phyloP scores from a whole-genome alignment of 1,140 invertebrate genomes.

The Tetraneura akinire region DNA sequence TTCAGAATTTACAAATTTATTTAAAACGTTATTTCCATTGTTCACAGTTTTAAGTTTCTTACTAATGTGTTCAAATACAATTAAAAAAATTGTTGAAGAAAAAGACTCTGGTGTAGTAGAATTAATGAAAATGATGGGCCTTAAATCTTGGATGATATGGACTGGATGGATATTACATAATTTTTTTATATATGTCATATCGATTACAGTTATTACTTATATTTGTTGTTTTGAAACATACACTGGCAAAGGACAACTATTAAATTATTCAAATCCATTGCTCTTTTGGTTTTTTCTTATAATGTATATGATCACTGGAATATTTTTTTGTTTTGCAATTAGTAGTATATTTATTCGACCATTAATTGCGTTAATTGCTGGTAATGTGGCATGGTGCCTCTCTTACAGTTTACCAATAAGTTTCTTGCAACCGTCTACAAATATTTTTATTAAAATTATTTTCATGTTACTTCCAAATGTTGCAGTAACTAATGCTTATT shows the following conservation, averaged over 20 bases:
- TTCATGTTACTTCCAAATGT: constrained; percentile 35
- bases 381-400: constrained; percentile 2
- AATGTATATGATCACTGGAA: constrained; percentile 43
- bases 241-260: constrained; percentile 55
- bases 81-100: constrained; percentile 56
- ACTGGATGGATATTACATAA: constrained; percentile 67
- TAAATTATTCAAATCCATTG: constrained; percentile 60
- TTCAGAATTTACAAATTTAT: neutral
- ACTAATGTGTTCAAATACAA: constrained; percentile 40
- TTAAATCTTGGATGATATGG: constrained; percentile 68
- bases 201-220: constrained; percentile 61
- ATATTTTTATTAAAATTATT: neutral
- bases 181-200: constrained; percentile 62
- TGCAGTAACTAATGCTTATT: constrained; percentile 11
- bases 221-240: constrained; percentile 57
- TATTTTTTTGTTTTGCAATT: constrained; percentile 51
- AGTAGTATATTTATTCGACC: constrained; percentile 45
- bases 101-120: constrained; percentile 63
- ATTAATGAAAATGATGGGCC: constrained; percentile 72
- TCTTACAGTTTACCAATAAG: neutral
- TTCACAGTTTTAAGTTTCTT: constrained; percentile 52
- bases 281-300: constrained; percentile 49
- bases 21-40: constrained; percentile 29
- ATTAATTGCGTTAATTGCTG: constrained; percentile 34
- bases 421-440: constrained; percentile 5